Evolutionary conservation across 2,888 invertebrate species (phyloP), one percentile per base, ranked within the genome.

Genomic region (Macrophya annulata): DNA sequence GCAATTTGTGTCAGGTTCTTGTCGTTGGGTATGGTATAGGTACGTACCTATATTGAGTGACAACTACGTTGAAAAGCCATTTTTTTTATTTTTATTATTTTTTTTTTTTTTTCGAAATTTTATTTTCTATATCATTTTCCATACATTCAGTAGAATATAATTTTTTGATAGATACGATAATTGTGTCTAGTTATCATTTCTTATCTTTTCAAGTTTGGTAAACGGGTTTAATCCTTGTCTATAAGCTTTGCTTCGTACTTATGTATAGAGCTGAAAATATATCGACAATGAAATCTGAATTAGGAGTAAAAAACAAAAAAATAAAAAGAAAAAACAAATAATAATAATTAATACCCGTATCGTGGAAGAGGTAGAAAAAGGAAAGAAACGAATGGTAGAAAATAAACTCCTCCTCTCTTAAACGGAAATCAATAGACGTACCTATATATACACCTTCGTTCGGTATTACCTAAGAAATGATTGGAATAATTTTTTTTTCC

Each of bases 361-460:
- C 10, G 25, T 25, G 21, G 25, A 12, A 25, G 62, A 21, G 62
- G 62, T 25, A 9, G 62, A 62, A 17, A 17, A 45, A 37, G 12
- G 59, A 17, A 59, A 25, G 37, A n/a, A 55, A 8, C n/a, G n/a
- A 55, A 55, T 55, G 17, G n/a, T 1, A 55, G 55, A 55, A 55
- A n/a, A 55, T 55, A 55, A 55, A 55, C 55, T 55, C n/a, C 43
- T 81, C 62, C 40, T 15, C n/a, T 43, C 81, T 51, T 81, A 40
- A 81, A 62, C 81, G 59, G 21, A 81, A 81, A 81, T 81, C 62
- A 62, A 81, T 81, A 81, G 37, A 40, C 9, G 45, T n/a, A n/a
- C 45, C 45, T 48, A 40, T 37, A 10, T 48, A 76, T 25, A 6
- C 40, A 55, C 37, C 17, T 40, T 55, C 37, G 37, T 25, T 15